Percentiles rank a stretch among this genome's conserved stretches.
These are phyloP conservation scores for Gallinago jamesoni DNA, from an alignment of 2,113 vertebrate genomes.

Conservation along the genomic window DNA sequence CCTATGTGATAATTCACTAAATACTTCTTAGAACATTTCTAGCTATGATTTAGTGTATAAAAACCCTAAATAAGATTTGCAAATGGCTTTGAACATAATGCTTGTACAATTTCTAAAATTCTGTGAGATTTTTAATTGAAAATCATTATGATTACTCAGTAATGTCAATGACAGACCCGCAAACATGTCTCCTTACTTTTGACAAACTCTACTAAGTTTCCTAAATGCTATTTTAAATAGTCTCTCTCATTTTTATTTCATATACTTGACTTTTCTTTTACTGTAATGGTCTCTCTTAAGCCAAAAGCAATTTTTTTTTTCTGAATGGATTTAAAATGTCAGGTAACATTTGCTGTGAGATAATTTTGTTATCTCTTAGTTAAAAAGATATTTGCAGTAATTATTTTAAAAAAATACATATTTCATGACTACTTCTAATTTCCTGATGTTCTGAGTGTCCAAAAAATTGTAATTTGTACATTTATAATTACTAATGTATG, in stretches of 20 bases:
- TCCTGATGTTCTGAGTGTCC: background rate
- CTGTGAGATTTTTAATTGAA: background rate
- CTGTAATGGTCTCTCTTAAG: background rate
- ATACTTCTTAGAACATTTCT: background rate
- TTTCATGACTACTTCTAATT: background rate
- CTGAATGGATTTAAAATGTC: background rate
- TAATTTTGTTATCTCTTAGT: background rate
- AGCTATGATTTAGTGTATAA: background rate
- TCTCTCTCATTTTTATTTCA: background rate
- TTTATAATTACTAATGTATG: background rate
- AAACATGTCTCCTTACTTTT: background rate
- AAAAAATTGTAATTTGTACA: background rate
- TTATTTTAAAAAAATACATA: background rate
- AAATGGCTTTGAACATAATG: background rate
- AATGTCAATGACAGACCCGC: background rate
- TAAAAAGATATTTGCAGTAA: background rate
- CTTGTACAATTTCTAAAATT: background rate
- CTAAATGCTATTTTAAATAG: background rate
- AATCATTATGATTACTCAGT: background rate
- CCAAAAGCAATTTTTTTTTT: background rate
- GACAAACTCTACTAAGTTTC: background rate
- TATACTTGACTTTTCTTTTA: background rate
- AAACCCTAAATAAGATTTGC: background rate
- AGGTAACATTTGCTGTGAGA: background rate
- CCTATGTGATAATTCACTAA: background rate